Conservation (phyloP, 1,140 invertebrate species). For the Colletes gigas region DNA sequence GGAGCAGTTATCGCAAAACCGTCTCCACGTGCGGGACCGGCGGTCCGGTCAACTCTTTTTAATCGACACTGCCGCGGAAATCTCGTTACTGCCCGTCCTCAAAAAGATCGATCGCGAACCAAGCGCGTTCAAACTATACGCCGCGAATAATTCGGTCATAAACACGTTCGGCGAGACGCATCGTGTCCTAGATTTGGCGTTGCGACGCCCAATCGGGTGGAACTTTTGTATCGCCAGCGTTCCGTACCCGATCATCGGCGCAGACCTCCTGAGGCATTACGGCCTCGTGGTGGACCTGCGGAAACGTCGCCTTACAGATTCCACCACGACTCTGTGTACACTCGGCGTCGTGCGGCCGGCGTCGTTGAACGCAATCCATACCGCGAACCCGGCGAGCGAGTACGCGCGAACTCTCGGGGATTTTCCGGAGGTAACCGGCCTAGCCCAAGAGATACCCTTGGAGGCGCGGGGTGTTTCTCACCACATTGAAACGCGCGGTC, state of each 20-base stretch:
- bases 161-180: neutral
- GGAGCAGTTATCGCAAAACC: neutral
- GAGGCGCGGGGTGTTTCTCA: neutral
- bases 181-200: neutral
- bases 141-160: neutral
- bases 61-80: neutral
- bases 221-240: conserved; percentile 1
- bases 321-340: neutral
- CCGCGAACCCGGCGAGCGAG: neutral
- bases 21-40: neutral
- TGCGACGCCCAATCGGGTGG: conserved; percentile 1
- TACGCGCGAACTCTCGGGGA: neutral
- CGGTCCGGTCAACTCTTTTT: neutral
- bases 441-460: neutral
- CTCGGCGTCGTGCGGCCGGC: neutral
- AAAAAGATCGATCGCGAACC: neutral
- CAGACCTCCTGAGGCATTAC: neutral
- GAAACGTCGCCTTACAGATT: neutral
- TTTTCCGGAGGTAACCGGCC: neutral
- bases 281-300: neutral
- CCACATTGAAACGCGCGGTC: neutral
- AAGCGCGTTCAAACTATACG: neutral
- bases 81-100: neutral
- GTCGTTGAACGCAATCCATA: neutral
- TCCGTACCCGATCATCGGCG: neutral